Evolutionary conservation across 2,797 vertebrate genomes (phyloP).

Genomic region (Sitta carolinensis): DNA sequence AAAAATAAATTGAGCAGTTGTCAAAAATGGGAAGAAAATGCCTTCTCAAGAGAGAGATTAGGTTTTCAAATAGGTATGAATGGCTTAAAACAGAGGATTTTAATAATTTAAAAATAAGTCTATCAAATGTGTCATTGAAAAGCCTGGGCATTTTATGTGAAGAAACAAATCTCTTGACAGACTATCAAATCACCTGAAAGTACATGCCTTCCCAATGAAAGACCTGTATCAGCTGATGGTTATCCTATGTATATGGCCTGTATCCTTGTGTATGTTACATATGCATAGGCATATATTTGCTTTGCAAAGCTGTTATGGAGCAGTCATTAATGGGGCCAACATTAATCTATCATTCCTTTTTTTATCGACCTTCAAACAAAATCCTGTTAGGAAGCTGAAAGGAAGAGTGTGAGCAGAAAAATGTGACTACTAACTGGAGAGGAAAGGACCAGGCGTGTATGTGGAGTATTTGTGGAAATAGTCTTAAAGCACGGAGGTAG

Average conservation of each 20-base stretch:
- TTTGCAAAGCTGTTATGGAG: neutral
- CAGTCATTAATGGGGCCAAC: neutral
- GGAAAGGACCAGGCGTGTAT: neutral
- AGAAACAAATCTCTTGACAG: neutral
- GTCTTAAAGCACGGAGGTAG: neutral
- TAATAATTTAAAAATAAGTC: neutral
- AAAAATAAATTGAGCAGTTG: neutral
- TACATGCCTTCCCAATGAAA: neutral
- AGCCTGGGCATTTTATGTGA: neutral
- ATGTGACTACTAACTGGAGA: neutral
- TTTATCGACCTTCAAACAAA: constrained; percentile 25
- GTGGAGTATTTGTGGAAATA: neutral
- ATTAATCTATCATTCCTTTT: neutral
- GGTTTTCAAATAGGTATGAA: neutral
- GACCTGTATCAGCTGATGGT: neutral
- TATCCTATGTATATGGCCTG: neutral
- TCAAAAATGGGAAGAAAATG: neutral
- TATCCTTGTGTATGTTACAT: neutral
- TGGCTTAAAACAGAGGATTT: neutral
- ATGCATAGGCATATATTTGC: neutral
- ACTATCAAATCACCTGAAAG: neutral
- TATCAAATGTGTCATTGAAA: neutral
- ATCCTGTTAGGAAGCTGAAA: neutral
- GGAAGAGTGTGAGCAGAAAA: neutral
- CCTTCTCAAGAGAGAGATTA: neutral